Conservation (phyloP, 2,797 vertebrate genomes). For the Pangasius macronema region DNA sequence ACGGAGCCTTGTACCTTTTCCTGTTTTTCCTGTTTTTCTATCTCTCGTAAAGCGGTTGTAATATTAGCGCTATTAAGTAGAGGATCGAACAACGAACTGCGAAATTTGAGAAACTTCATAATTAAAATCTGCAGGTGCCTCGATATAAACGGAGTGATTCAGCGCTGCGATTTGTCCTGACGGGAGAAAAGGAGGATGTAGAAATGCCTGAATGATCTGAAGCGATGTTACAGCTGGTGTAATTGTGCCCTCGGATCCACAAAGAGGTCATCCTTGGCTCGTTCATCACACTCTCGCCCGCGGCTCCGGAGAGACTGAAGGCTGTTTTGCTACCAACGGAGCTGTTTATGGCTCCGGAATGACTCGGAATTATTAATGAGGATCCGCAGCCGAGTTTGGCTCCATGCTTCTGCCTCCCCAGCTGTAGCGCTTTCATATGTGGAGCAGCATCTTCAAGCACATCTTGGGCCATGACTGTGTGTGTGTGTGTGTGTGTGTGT, state of each 20-base stretch:
- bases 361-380: conserved; percentile 42
- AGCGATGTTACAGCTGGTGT: neutral
- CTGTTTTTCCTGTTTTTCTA: neutral
- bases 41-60: neutral
- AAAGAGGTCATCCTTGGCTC: neutral
- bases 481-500: neutral
- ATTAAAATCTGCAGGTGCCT: no score
- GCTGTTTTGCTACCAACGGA: conserved; percentile 1
- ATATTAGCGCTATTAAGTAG: no score
- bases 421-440: conserved; percentile 4
- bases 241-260: neutral
- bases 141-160: no score
- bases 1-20: neutral
- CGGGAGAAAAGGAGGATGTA: neutral
- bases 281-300: neutral
- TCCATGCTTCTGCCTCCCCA: conserved; percentile 4
- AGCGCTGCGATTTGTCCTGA: neutral
- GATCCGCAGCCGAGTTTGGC: neutral
- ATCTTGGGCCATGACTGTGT: neutral
- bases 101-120: no score
- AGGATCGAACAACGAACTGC: no score
- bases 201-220: neutral
- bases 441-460: neutral
- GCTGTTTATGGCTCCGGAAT: conserved; percentile 26
- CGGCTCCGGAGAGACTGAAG: neutral